phyloP scores from a whole-genome alignment of 2,888 invertebrate species.

The Tetropium fuscum region DNA sequence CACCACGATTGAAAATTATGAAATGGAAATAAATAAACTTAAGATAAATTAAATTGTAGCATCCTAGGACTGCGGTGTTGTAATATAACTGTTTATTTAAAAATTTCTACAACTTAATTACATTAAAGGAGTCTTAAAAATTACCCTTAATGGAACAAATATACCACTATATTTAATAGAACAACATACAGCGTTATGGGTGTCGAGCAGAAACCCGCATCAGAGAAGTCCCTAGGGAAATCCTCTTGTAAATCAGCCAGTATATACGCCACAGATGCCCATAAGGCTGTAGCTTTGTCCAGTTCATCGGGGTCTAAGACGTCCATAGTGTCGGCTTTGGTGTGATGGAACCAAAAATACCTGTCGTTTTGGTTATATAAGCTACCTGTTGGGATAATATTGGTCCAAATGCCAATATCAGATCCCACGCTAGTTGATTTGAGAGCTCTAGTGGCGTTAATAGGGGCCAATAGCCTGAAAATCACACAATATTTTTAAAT shows the following conservation, averaged over 20 bases:
- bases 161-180: too few species aligned
- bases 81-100: too few species aligned
- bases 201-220: too few species aligned
- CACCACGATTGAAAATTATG: too few species aligned
- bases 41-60: too few species aligned
- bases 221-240: conserved; percentile 71
- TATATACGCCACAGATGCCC: conserved; percentile 83
- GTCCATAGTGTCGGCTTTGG: conserved; percentile 83
- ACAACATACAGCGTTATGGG: too few species aligned
- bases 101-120: too few species aligned
- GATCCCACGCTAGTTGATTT: conserved; percentile 72
- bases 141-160: too few species aligned
- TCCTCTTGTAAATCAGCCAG: conserved; percentile 80
- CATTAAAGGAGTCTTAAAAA: too few species aligned
- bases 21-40: too few species aligned
- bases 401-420: conserved; percentile 75
- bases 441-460: conserved; percentile 75
- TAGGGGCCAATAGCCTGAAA: conserved; percentile 71
- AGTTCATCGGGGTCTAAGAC: conserved; percentile 77
- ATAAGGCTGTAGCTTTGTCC: conserved; percentile 81
- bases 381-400: conserved; percentile 76
- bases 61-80: too few species aligned
- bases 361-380: conserved; percentile 76
- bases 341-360: conserved; percentile 85
- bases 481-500: conserved; percentile 28